Evolutionary conservation across 1,140 invertebrate genomes (phyloP).

Genomic region (Zaprionus vittiger): DNA sequence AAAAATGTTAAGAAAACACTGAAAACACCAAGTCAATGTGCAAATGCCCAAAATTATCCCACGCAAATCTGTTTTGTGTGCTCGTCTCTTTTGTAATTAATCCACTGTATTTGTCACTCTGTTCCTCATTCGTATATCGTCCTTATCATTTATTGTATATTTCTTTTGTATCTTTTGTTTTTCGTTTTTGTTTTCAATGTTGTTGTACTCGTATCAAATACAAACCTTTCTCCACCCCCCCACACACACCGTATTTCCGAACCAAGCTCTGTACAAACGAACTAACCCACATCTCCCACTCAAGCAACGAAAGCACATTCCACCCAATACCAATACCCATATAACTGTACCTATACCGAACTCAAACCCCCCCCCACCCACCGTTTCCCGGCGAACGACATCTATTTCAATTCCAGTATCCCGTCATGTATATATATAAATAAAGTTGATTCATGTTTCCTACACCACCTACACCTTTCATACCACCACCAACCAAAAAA

Average conservation of each 20-base stretch:
- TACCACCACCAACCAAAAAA: conserved; percentile 4
- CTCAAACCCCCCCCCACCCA: neutral
- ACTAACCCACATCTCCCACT: neutral
- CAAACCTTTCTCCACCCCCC: neutral
- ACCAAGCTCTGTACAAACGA: conserved; percentile 1
- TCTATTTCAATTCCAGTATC: neutral
- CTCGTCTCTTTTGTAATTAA: conserved; percentile 64
- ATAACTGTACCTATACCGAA: conserved; percentile 3
- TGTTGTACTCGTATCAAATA: conserved; percentile 55
- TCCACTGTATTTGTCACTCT: conserved; percentile 55
- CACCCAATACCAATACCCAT: neutral
- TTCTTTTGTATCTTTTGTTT: conserved; percentile 41
- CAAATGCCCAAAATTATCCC: conserved; percentile 30
- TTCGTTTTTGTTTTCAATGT: conserved; percentile 73
- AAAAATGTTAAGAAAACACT: conserved; percentile 28
- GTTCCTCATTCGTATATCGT: conserved; percentile 50
- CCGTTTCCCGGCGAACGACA: neutral
- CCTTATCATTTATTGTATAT: conserved; percentile 60
- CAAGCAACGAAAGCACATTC: conserved; percentile 5
- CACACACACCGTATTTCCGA: neutral
- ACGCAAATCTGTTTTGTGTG: conserved; percentile 48
- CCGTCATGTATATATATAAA: conserved; percentile 3
- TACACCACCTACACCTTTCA: neutral
- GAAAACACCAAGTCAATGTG: conserved; percentile 54
- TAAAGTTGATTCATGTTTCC: conserved; percentile 7